Conservation (phyloP, 1,140 invertebrate species). For the Drosophila bifasciata region DNA sequence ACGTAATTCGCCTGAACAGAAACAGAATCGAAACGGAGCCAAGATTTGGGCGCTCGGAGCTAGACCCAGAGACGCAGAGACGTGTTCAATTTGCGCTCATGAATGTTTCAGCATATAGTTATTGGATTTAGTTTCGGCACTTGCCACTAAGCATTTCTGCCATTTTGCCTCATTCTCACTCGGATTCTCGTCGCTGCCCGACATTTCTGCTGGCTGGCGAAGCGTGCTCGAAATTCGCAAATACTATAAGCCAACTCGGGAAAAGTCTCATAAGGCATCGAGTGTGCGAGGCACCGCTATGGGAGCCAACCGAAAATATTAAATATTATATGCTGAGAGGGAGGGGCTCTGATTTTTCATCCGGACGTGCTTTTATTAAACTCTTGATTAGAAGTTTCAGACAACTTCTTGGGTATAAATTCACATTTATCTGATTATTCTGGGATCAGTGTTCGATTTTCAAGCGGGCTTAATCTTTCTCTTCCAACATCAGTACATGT, state of each 20-base stretch:
- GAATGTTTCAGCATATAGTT: conserved; percentile 80
- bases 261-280: conserved; percentile 43
- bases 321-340: conserved; percentile 40
- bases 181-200: conserved; percentile 26
- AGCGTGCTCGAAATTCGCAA: conserved; percentile 73
- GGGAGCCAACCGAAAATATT: conserved; percentile 32
- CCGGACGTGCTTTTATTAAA: too few species aligned
- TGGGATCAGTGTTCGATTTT: background rate
- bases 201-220: conserved; percentile 32
- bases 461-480: background rate
- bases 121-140: conserved; percentile 79
- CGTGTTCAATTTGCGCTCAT: conserved; percentile 82
- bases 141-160: conserved; percentile 67
- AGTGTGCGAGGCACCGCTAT: conserved; percentile 23
- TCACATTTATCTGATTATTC: background rate
- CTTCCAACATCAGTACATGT: background rate
- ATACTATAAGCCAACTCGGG: conserved; percentile 52
- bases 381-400: background rate
- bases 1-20: conserved; percentile 63
- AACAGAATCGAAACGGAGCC: conserved; percentile 23
- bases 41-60: conserved; percentile 39
- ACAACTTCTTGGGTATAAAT: conserved; percentile 30
- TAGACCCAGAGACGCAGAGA: conserved; percentile 37
- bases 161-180: conserved; percentile 47
- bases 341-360: too few species aligned